These are phyloP conservation scores for Marmota flaviventris DNA, from an alignment of 2,113 vertebrate genomes.

Conservation along the genomic window DNA sequence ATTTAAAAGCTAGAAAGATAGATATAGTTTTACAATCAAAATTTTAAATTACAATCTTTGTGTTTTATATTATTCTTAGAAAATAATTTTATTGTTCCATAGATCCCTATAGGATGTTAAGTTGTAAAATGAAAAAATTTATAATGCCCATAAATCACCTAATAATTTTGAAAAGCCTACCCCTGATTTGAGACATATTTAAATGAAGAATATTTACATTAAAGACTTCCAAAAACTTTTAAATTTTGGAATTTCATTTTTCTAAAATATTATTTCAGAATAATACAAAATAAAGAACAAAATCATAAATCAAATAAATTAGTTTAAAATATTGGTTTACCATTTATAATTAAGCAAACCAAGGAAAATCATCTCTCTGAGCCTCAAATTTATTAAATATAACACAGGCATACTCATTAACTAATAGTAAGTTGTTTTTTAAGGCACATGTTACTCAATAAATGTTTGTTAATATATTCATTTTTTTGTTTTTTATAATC, in stretches of 20 bases:
- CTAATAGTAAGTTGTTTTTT: neutral
- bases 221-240: neutral
- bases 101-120: neutral
- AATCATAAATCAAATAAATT: neutral
- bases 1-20: neutral
- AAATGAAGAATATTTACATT: neutral
- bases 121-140: constrained; percentile 21
- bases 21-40: neutral
- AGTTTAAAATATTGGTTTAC: neutral
- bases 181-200: neutral
- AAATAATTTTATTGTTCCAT: neutral
- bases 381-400: neutral
- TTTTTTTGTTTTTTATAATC: neutral
- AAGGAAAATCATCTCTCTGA: neutral
- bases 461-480: neutral
- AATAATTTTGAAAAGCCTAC: neutral
- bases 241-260: neutral
- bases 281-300: neutral
- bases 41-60: neutral
- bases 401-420: neutral
- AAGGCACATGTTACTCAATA: neutral
- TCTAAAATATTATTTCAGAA: neutral
- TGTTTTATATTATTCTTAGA: neutral
- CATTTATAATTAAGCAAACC: neutral
- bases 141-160: neutral